Conservation (phyloP, 2,113 vertebrate species). For the Patagioenas fasciata region DNA sequence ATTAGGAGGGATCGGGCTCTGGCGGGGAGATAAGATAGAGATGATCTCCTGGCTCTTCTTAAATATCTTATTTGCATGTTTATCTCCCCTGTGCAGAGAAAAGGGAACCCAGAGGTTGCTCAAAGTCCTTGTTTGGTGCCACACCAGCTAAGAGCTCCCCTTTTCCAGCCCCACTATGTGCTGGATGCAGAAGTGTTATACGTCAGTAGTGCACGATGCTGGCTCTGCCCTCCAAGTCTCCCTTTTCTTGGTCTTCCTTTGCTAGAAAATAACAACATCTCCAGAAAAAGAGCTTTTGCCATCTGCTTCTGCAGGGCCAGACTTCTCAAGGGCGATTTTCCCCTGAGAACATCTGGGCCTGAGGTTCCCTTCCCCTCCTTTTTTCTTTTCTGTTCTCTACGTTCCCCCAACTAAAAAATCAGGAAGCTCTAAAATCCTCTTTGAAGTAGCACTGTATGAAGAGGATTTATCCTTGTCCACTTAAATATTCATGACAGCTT, state of each 20-base stretch:
- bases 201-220: accelerated
- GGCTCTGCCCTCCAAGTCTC: not conserved
- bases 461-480: constrained; percentile 75
- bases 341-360: constrained; percentile 2
- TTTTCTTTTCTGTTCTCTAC: constrained; percentile 7
- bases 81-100: constrained; percentile 8
- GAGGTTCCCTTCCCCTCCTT: constrained; percentile 10
- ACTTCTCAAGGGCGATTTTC: constrained; percentile 18
- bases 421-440: constrained; percentile 62
- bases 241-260: not conserved
- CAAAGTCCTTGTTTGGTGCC: accelerated
- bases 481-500: constrained; percentile 83
- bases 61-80: not conserved
- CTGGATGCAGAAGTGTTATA: not conserved
- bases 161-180: accelerated
- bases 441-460: constrained; percentile 69
- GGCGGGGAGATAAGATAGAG: not conserved
- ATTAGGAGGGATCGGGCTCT: not conserved
- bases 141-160: accelerated
- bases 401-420: constrained; percentile 61
- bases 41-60: not conserved
- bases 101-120: not conserved
- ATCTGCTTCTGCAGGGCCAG: not conserved
- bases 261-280: not conserved
- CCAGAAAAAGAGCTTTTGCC: not conserved